A percentile compares a stretch with the other conserved stretches of the same genome.
These are phyloP conservation scores for Melipona bicolor DNA, from an alignment of 2,888 invertebrate genomes.

Conservation along the genomic window DNA sequence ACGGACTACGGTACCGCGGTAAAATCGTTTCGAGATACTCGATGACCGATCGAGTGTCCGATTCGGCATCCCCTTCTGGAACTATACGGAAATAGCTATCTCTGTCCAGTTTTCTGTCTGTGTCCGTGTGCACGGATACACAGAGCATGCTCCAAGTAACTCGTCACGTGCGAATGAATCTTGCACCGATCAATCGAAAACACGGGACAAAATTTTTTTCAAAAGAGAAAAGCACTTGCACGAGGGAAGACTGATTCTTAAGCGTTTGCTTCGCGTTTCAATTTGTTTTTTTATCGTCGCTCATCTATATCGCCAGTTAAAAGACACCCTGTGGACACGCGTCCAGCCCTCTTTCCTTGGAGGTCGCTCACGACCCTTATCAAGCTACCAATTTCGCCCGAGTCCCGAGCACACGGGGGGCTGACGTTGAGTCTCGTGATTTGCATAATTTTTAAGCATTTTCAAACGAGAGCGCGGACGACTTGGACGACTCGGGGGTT, in stretches of 20 bases:
- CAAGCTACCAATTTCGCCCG: constrained; percentile 41
- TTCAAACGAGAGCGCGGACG: constrained; percentile 5
- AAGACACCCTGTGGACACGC: neutral
- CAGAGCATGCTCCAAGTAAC: no score
- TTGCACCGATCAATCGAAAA: no score
- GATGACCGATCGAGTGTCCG: constrained; percentile 72
- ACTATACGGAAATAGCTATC: constrained; percentile 50
- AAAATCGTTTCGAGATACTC: constrained; percentile 69
- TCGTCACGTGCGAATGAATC: no score
- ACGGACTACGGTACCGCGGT: constrained; percentile 52
- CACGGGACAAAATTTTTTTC: neutral
- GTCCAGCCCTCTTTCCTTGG: neutral
- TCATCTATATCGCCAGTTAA: neutral
- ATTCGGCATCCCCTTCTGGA: constrained; percentile 45
- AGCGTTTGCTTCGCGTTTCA: neutral
- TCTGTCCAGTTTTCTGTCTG: neutral
- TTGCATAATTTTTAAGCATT: constrained; percentile 61
- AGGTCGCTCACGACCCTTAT: constrained; percentile 21
- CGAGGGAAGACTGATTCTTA: neutral
- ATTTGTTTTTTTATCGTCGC: neutral
- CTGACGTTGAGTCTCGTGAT: constrained; percentile 41
- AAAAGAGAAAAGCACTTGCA: neutral
- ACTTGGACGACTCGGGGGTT: constrained; percentile 16
- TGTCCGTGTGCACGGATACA: neutral
- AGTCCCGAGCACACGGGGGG: neutral